Evolutionary conservation across 1,140 invertebrate species (phyloP).

Genomic region (Bathynomus jamesi): DNA sequence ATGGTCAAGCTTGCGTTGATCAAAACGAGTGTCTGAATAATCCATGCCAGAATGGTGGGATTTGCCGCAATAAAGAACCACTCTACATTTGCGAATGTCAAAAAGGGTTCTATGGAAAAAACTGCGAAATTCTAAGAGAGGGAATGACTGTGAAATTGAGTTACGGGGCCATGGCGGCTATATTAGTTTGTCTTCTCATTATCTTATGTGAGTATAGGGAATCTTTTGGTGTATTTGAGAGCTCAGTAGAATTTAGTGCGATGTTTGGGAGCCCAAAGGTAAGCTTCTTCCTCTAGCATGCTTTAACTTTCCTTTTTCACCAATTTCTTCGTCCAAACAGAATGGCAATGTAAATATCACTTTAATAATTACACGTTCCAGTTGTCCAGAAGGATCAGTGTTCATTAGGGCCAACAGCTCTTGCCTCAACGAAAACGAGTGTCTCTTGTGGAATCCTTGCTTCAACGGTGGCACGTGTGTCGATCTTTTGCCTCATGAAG

Average conservation of each 20-base stretch:
- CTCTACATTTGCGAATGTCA: slow-evolving; percentile 75
- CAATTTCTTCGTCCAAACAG: no score
- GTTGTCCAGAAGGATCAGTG: slow-evolving; percentile 62
- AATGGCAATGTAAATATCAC: no score
- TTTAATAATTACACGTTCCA: no score
- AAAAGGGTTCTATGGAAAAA: slow-evolving; percentile 83
- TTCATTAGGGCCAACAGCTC: slow-evolving; percentile 48
- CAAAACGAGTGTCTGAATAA: slow-evolving; percentile 88
- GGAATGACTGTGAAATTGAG: slow-evolving; percentile 84
- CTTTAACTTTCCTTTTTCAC: no score
- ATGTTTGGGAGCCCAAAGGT: no score
- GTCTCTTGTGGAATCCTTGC: slow-evolving; percentile 55
- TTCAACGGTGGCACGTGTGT: slow-evolving; percentile 56
- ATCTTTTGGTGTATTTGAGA: no score
- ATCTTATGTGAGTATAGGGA: slow-evolving; percentile 75
- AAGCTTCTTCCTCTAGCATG: no score
- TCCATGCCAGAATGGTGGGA: slow-evolving; percentile 82
- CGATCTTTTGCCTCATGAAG: slow-evolving; percentile 54
- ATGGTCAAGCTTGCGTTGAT: slow-evolving; percentile 84
- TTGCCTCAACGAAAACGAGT: slow-evolving; percentile 70
- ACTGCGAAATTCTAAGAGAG: slow-evolving; percentile 86
- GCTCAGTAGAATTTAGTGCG: no score
- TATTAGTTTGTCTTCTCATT: slow-evolving; percentile 85
- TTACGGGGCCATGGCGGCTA: slow-evolving; percentile 86
- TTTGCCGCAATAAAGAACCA: slow-evolving; percentile 80